These are phyloP conservation scores for Crotalus helleri DNA, from an alignment of 2,113 vertebrate genomes.

Conservation along the genomic window DNA sequence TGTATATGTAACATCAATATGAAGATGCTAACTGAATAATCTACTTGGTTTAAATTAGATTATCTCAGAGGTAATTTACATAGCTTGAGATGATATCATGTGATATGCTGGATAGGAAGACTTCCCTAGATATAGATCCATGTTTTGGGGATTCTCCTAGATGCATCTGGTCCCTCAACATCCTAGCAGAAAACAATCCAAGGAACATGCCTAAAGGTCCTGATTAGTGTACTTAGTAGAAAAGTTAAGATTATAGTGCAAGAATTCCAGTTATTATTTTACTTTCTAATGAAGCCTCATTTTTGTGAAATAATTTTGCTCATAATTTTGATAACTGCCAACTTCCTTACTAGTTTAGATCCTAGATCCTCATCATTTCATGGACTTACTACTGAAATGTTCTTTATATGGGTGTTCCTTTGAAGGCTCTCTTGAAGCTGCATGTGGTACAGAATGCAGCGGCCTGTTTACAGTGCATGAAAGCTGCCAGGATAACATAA, in stretches of 20 bases:
- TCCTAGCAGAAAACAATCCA: background rate
- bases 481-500: background rate
- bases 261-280: background rate
- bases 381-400: background rate
- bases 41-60: background rate
- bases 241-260: background rate
- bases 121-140: background rate
- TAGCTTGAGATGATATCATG: background rate
- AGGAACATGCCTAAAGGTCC: background rate
- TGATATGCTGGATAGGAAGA: background rate
- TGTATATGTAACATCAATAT: background rate
- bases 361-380: background rate
- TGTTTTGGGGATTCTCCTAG: background rate
- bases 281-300: background rate
- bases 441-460: background rate
- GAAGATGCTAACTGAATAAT: background rate
- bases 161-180: background rate
- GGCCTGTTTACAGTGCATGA: background rate
- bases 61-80: background rate
- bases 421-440: background rate
- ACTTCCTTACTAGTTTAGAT: background rate
- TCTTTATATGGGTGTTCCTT: background rate
- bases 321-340: background rate
- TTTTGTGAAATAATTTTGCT: background rate
- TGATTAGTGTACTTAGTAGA: background rate